phyloP scores from a whole-genome alignment of 2,113 vertebrate species.

The Siphamia tubifer region DNA sequence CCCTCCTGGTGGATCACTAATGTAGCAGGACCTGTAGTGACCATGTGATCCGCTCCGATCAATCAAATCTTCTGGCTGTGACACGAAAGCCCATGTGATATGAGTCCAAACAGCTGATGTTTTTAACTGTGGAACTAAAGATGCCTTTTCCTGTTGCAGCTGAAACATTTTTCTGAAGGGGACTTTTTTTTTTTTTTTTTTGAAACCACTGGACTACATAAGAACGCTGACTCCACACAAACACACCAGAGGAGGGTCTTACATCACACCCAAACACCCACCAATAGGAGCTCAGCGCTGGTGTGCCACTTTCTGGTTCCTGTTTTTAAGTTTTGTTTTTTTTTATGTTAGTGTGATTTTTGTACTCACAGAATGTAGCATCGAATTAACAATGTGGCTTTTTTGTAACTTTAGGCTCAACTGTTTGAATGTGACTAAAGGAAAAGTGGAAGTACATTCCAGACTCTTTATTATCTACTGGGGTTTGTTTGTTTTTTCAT shows the following conservation, averaged over 20 bases:
- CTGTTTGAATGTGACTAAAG: conserved; percentile 31
- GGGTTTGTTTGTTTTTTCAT: too few relatives aligned
- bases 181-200: neutral
- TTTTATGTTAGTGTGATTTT: conserved; percentile 29
- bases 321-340: neutral
- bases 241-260: conserved; percentile 26
- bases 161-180: conserved; percentile 17
- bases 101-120: too few relatives aligned
- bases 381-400: conserved; percentile 34
- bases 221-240: conserved; percentile 32
- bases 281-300: neutral
- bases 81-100: neutral
- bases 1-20: neutral
- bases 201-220: conserved; percentile 65
- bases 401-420: conserved; percentile 7
- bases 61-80: neutral
- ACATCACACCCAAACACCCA: conserved; percentile 30
- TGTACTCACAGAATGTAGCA: conserved; percentile 67
- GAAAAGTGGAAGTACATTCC: conserved; percentile 51
- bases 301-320: conserved; percentile 14
- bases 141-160: conserved; percentile 43
- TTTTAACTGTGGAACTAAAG: conserved; percentile 30
- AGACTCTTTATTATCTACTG: neutral
- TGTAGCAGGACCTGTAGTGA: neutral
- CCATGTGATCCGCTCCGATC: neutral